Conservation (phyloP, 2,797 vertebrate species). For the Nannoperca australis region DNA sequence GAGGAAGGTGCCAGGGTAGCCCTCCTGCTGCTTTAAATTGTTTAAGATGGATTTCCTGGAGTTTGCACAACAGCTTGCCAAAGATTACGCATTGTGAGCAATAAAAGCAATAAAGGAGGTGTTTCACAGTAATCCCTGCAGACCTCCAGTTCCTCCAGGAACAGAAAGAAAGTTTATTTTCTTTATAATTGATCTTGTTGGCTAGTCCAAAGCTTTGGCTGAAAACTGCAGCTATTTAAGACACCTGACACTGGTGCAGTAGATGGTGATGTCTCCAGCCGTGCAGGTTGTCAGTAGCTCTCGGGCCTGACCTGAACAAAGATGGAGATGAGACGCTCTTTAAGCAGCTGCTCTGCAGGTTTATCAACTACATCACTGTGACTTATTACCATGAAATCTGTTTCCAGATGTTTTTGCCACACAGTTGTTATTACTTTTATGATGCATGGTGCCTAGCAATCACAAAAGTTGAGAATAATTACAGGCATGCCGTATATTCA, state of each 20-base stretch:
- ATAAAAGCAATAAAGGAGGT: slow-evolving; percentile 42
- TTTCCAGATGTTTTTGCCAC: slow-evolving; percentile 47
- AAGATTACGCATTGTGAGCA: slow-evolving; percentile 50
- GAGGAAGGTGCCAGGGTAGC: slow-evolving; percentile 51
- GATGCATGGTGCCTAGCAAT: background rate
- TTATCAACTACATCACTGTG: slow-evolving; percentile 16
- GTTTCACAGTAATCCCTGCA: slow-evolving; percentile 21
- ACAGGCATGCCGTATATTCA: background rate
- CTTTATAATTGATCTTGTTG: slow-evolving; percentile 20
- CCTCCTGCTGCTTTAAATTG: slow-evolving; percentile 69
- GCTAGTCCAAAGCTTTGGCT: slow-evolving; percentile 13
- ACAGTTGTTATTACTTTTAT: slow-evolving; percentile 13
- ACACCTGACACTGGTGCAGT: slow-evolving; percentile 34
- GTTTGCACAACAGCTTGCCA: slow-evolving; percentile 51
- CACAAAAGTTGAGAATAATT: background rate
- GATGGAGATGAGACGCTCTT: slow-evolving; percentile 24
- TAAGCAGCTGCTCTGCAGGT: slow-evolving; percentile 49
- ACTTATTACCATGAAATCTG: slow-evolving; percentile 27
- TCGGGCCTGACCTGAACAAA: slow-evolving; percentile 15
- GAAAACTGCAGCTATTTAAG: slow-evolving; percentile 15
- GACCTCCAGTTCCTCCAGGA: slow-evolving; percentile 21
- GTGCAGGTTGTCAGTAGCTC: slow-evolving; percentile 26
- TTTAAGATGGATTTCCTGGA: slow-evolving; percentile 65
- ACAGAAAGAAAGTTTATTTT: slow-evolving; percentile 7
- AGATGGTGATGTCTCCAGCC: slow-evolving; percentile 38